phyloP scores from a whole-genome alignment of 2,797 vertebrate genomes.

The Oreortyx pictus region DNA sequence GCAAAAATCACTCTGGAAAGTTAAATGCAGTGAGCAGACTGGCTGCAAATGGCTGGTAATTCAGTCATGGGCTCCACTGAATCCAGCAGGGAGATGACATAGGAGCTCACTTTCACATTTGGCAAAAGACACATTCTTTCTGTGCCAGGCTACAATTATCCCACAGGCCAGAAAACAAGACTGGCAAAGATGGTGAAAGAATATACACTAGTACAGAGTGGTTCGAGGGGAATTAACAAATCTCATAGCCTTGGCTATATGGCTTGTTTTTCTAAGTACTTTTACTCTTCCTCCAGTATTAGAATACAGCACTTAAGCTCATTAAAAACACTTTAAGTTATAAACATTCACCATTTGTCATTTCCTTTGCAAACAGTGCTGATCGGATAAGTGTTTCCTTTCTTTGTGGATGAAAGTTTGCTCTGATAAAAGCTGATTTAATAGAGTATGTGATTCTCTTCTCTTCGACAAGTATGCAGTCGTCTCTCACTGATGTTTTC shows the following conservation, averaged over 20 bases:
- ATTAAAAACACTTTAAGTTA: slow-evolving; percentile 44
- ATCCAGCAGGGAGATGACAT: background rate
- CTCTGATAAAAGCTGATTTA: slow-evolving; percentile 47
- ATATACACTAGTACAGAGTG: background rate
- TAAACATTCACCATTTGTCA: slow-evolving; percentile 54
- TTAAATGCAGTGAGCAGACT: background rate
- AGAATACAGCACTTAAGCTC: slow-evolving; percentile 33
- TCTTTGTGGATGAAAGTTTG: slow-evolving; percentile 34
- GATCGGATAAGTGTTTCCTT: slow-evolving; percentile 71
- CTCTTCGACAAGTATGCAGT: background rate
- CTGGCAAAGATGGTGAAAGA: background rate
- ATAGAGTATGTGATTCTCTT: slow-evolving; percentile 8
- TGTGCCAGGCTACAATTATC: slow-evolving; percentile 21
- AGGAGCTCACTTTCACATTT: background rate
- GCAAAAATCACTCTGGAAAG: background rate
- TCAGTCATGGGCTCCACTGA: background rate
- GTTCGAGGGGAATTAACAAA: background rate
- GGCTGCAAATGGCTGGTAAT: background rate
- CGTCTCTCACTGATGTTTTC: background rate
- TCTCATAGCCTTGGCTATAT: background rate
- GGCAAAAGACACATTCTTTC: background rate
- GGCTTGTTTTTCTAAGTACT: slow-evolving; percentile 41
- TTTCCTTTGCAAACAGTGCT: slow-evolving; percentile 67
- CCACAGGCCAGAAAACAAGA: background rate
- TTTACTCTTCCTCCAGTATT: slow-evolving; percentile 19